A percentile compares a stretch with the other conserved stretches of the same genome.
Conservation (phyloP, 2,113 vertebrate genomes). For the Clupea harengus region DNA sequence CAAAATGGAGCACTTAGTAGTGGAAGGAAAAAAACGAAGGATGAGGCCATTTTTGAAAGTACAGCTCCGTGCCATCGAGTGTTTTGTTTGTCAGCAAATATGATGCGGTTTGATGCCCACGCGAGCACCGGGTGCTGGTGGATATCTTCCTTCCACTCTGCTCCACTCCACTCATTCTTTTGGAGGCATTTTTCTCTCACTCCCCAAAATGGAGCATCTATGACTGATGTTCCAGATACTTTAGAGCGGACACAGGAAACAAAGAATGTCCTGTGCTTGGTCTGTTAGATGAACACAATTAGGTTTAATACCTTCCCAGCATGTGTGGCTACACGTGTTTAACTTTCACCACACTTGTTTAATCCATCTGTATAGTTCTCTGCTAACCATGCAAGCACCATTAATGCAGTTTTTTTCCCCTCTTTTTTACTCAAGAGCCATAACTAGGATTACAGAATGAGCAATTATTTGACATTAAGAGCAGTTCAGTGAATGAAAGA, state of each 20-base stretch:
- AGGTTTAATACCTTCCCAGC: no score
- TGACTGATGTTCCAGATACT: no score
- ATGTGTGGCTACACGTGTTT: no score
- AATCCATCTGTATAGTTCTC: no score
- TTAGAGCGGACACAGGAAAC: no score
- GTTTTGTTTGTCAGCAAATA: neutral
- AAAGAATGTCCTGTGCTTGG: no score
- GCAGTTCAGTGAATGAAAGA: conserved; percentile 37
- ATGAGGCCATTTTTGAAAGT: neutral
- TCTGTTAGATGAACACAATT: no score
- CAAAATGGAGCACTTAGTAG: neutral
- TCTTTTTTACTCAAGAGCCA: neutral
- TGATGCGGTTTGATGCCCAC: neutral
- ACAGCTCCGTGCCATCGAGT: neutral
- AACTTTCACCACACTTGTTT: no score
- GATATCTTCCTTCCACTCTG: no score
- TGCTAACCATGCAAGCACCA: no score
- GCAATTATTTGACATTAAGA: conserved; percentile 30
- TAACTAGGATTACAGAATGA: conserved; percentile 17
- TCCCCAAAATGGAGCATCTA: no score
- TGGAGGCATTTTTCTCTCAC: neutral
- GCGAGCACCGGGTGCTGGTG: neutral
- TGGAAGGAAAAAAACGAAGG: neutral
- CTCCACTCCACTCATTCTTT: neutral
- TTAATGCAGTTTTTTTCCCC: no score